Evolutionary conservation across 1,140 invertebrate genomes (phyloP), one percentile per base, ranked within the genome.

Genomic region (Formica exsecta): DNA sequence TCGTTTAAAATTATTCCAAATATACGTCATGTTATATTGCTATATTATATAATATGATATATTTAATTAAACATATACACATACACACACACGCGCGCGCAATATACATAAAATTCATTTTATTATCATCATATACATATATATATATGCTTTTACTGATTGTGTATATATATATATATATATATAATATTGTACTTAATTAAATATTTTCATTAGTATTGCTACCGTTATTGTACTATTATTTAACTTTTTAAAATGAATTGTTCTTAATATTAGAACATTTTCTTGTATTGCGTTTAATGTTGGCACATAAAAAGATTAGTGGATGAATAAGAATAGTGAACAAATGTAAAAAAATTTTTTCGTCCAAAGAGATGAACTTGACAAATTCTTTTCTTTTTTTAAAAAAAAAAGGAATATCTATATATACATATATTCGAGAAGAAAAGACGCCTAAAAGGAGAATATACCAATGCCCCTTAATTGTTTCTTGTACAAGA

Each of bases 111-210:
- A 22, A 83, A 29, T 85, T 86, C 41, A 65, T 70, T 80, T 88
- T 64, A 64, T 62, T 1, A 59, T 75, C 36, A 54, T 32, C 71
- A 90, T 87, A 25, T 68, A 87, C 59, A 87, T 87, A 86, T 48
- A 57, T 68, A 83, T 77, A 79, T 51, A 65, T 88, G 87, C 86
- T 90, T 86, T 85, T 89, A 91, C 41, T 51, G 75, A 89, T 73
- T 73, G 88, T 22, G 22, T 90, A 90, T 90, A 81, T 92, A 89
- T 44, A 44, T 44, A 44, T 13, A 44, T 51, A 51, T 9, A 51
- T 51, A 51, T 8, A 44, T 11, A 92, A 93, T 79, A 80, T 90
- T 90, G 93, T 93, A 93, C 92, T 93, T 93, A 92, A 92, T 87
- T 91, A 91, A 90, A 87, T 77, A 77, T 80, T 88, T 87, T 83